phyloP scores from a whole-genome alignment of 2,797 vertebrate species.

The Hirundo rustica region DNA sequence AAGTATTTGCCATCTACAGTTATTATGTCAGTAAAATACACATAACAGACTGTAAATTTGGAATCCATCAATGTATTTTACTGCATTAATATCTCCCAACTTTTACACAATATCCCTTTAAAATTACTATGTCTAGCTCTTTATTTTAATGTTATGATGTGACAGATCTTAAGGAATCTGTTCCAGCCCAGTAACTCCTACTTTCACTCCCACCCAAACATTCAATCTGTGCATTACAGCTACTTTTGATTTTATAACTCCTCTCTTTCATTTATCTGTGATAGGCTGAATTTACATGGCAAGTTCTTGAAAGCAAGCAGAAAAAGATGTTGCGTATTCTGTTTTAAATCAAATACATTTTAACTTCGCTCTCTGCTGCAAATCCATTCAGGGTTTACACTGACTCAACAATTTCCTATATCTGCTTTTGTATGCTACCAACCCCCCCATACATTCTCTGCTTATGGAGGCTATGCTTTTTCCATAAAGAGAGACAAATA shows the following conservation, averaged over 20 bases:
- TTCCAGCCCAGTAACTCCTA: slow-evolving; percentile 60
- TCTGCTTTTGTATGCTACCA: neutral
- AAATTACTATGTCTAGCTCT: slow-evolving; percentile 55
- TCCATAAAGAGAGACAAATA: neutral
- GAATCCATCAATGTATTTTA: slow-evolving; percentile 27
- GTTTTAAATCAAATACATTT: slow-evolving; percentile 4
- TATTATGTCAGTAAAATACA: neutral
- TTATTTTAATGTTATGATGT: slow-evolving; percentile 61
- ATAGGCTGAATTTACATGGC: neutral
- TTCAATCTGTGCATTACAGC: slow-evolving; percentile 44
- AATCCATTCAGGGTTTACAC: neutral
- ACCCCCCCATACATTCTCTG: neutral
- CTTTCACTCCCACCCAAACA: slow-evolving; percentile 69
- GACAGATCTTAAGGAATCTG: slow-evolving; percentile 54
- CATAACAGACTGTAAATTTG: neutral
- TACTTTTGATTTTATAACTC: slow-evolving; percentile 54
- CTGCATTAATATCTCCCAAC: slow-evolving; percentile 25
- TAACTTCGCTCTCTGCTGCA: neutral
- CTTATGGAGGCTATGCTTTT: neutral
- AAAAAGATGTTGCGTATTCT: neutral
- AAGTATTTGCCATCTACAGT: neutral
- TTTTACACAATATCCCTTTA: slow-evolving; percentile 54
- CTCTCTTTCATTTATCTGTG: slow-evolving; percentile 30
- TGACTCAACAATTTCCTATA: slow-evolving; percentile 11
- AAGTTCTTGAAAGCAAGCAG: neutral